Conservation (phyloP, 2,888 invertebrate species). For the Acheta domesticus region DNA sequence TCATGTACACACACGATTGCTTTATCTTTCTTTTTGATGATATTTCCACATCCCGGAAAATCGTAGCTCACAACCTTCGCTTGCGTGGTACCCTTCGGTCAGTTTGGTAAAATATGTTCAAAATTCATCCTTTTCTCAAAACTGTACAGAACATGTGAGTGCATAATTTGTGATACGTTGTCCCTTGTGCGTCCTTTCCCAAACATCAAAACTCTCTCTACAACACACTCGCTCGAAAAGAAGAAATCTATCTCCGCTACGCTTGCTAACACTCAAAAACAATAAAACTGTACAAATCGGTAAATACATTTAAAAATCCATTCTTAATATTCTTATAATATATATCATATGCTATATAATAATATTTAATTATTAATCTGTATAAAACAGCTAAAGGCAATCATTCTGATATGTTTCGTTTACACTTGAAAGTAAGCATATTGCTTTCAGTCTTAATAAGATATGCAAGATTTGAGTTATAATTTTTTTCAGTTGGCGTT, state of each 20-base stretch:
- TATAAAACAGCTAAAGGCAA: constrained; percentile 18
- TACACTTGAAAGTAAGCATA: constrained; percentile 10
- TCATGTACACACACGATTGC: too few species aligned
- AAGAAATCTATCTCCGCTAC: background rate
- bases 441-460: constrained; percentile 18
- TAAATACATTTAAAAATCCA: constrained; percentile 10
- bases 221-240: background rate
- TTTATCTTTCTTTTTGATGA: too few species aligned
- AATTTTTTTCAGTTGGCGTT: background rate
- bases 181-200: background rate
- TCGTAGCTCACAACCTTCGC: background rate
- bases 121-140: background rate
- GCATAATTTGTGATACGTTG: background rate
- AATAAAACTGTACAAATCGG: constrained; percentile 18
- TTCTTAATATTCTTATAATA: constrained; percentile 3
- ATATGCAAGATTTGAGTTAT: constrained; percentile 18
- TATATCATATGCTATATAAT: constrained; percentile 18
- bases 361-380: background rate
- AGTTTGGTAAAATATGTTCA: background rate
- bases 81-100: background rate
- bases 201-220: background rate
- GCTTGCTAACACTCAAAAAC: background rate
- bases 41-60: too few species aligned
- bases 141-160: background rate
- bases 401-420: constrained; percentile 18